These are phyloP conservation scores for Agrotis clavis DNA, from an alignment of 2,888 invertebrate species.

Conservation along the genomic window DNA sequence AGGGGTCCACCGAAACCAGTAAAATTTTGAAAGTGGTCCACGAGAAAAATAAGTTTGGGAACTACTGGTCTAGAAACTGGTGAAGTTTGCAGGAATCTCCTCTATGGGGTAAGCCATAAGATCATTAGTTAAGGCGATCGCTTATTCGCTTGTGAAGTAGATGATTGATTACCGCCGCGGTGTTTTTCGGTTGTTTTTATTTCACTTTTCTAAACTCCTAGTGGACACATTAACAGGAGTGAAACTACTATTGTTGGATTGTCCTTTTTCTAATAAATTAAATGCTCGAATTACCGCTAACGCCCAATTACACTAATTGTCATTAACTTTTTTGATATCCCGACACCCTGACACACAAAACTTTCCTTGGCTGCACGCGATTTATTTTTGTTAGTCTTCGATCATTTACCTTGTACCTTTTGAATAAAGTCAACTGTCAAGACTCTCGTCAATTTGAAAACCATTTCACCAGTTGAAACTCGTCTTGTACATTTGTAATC, in stretches of 20 bases:
- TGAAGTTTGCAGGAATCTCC: neutral
- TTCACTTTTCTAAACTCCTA: too few relatives aligned
- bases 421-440: neutral
- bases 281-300: neutral
- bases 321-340: neutral
- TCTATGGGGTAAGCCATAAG: too few relatives aligned
- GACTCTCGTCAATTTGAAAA: neutral
- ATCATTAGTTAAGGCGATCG: too few relatives aligned
- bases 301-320: slow-evolving; percentile 9
- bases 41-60: too few relatives aligned
- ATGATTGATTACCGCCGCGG: too few relatives aligned
- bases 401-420: neutral
- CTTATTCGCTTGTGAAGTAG: too few relatives aligned
- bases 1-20: too few relatives aligned
- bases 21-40: too few relatives aligned
- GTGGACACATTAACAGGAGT: too few relatives aligned
- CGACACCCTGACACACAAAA: neutral
- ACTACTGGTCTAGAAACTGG: too few relatives aligned
- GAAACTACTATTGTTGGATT: neutral
- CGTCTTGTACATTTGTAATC: neutral
- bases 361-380: neutral
- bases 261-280: neutral
- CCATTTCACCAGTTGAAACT: neutral
- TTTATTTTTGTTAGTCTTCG: neutral
- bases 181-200: too few relatives aligned